Percentiles rank a stretch among this genome's conserved stretches.
phyloP scores from a whole-genome alignment of 1,140 invertebrate genomes.

The Drosophila nannoptera region DNA sequence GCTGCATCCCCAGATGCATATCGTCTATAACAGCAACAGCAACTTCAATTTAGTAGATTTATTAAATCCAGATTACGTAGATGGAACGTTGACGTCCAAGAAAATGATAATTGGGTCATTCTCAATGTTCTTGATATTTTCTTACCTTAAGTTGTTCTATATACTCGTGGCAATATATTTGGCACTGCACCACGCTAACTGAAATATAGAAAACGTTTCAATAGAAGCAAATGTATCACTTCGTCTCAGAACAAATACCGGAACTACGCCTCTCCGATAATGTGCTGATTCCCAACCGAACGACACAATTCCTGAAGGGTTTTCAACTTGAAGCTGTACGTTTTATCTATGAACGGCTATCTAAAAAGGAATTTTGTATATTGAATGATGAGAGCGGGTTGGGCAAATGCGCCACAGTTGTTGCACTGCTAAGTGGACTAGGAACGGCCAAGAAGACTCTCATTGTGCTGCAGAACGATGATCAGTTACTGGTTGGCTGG shows the following conservation, averaged over 20 bases:
- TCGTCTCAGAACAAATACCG: slow-evolving; percentile 61
- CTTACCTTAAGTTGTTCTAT: slow-evolving; percentile 70
- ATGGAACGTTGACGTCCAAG: slow-evolving; percentile 55
- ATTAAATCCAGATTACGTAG: slow-evolving; percentile 62
- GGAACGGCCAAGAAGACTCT: slow-evolving; percentile 54
- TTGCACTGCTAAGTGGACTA: slow-evolving; percentile 55
- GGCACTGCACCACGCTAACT: slow-evolving; percentile 61
- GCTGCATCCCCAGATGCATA: slow-evolving; percentile 50
- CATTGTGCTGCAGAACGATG: slow-evolving; percentile 71
- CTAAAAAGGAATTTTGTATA: slow-evolving; percentile 63
- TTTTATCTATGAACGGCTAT: slow-evolving; percentile 63
- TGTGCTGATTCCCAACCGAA: slow-evolving; percentile 56
- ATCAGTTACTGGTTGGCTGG: slow-evolving; percentile 63
- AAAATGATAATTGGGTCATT: slow-evolving; percentile 65
- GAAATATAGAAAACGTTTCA: slow-evolving; percentile 6
- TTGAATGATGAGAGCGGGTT: slow-evolving; percentile 74
- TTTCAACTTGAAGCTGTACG: slow-evolving; percentile 69
- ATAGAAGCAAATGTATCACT: slow-evolving; percentile 68
- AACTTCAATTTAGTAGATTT: slow-evolving; percentile 49
- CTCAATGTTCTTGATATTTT: slow-evolving; percentile 76
- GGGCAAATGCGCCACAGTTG: slow-evolving; percentile 57
- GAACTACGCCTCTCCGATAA: slow-evolving; percentile 59
- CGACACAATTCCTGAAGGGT: slow-evolving; percentile 67
- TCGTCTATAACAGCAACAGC: slow-evolving; percentile 34
- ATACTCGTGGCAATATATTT: slow-evolving; percentile 72